Conservation (phyloP, 2,797 vertebrate genomes). For the Discoglossus pictus region DNA sequence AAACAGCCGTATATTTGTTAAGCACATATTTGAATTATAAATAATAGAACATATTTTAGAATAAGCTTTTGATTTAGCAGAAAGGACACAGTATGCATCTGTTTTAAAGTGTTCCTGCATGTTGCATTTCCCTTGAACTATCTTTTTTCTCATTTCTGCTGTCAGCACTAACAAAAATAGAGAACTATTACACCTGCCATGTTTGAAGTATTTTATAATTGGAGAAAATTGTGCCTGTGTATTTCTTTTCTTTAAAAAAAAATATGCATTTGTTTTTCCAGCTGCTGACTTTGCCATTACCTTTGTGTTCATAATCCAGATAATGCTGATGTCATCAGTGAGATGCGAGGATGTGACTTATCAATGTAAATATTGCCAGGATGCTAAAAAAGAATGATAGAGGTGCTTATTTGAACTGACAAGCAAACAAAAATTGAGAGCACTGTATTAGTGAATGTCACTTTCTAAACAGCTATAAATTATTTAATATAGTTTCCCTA, state of each 20-base stretch:
- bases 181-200: constrained; percentile 3
- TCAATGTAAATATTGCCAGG: constrained; percentile 1
- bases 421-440: not conserved
- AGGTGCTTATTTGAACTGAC: not conserved
- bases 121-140: not conserved
- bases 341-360: not conserved
- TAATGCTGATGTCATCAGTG: constrained; percentile 7
- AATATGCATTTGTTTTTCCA: constrained; percentile 5
- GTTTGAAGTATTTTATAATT: not conserved
- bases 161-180: constrained; percentile 16
- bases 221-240: not conserved
- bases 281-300: constrained; percentile 6
- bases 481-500: constrained; percentile 1
- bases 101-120: not conserved
- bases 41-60: not conserved
- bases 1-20: constrained; percentile 10
- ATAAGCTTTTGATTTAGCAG: constrained; percentile 1
- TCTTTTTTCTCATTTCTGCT: constrained; percentile 3
- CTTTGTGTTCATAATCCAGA: not conserved
- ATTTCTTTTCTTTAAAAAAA: constrained; percentile 12
- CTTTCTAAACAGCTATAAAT: constrained; percentile 7
- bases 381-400: constrained; percentile 3
- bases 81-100: constrained; percentile 8
- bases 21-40: not conserved
- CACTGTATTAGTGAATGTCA: not conserved